These are phyloP conservation scores for Saguinus imperator DNA, from an alignment of 2,113 vertebrate genomes.

Conservation along the genomic window DNA sequence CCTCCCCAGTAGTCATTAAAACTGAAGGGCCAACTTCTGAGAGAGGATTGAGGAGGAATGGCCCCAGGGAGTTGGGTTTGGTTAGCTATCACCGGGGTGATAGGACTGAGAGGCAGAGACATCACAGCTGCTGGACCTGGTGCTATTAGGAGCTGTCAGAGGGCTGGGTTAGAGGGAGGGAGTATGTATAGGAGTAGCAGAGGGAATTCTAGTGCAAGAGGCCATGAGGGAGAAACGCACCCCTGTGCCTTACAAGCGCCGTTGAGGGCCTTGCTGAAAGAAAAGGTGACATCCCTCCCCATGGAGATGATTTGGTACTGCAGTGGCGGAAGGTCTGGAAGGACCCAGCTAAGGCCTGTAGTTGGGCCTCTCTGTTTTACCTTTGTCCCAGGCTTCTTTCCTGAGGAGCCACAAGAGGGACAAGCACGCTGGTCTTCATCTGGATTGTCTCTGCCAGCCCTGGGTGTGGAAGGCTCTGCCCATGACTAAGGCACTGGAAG, in stretches of 20 bases:
- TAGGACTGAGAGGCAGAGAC: slow-evolving; percentile 26
- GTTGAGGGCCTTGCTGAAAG: slow-evolving; percentile 25
- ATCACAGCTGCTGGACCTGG: slow-evolving; percentile 22
- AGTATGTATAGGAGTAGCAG: neutral
- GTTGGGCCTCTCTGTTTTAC: neutral
- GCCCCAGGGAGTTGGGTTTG: slow-evolving; percentile 27
- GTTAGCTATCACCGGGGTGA: slow-evolving; percentile 20
- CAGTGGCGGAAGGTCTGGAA: neutral
- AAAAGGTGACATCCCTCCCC: neutral
- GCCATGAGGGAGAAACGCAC: neutral
- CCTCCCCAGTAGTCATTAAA: slow-evolving; percentile 27
- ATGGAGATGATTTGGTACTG: neutral
- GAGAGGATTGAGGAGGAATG: neutral
- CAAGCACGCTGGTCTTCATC: neutral
- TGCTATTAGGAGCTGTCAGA: slow-evolving; percentile 11
- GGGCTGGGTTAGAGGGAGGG: slow-evolving; percentile 1
- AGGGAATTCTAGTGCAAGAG: neutral
- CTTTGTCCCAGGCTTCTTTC: slow-evolving; percentile 13
- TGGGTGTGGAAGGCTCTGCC: neutral
- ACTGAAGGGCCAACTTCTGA: slow-evolving; percentile 35
- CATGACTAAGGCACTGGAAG: neutral
- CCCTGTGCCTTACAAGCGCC: neutral
- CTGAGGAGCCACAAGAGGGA: neutral
- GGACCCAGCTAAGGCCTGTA: neutral
- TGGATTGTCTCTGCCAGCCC: neutral